Percentiles rank a stretch among this genome's conserved stretches.
phyloP scores from a whole-genome alignment of 2,797 vertebrate species.

The Buceros bicornis region DNA sequence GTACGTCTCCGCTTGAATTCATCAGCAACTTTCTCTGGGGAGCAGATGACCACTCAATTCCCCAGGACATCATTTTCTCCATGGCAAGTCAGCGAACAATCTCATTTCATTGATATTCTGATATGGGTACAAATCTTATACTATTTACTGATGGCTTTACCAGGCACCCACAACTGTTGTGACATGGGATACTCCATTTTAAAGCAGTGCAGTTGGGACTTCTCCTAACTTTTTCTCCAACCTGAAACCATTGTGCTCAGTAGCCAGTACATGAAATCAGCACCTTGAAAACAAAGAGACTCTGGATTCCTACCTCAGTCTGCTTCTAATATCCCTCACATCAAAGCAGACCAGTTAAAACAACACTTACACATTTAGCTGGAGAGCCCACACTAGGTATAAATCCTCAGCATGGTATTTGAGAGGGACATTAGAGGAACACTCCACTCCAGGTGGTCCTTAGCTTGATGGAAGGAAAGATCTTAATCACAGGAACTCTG shows the following conservation, averaged over 20 bases:
- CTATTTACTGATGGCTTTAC: not conserved
- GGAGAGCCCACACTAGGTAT: not conserved
- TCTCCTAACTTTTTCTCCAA: not conserved
- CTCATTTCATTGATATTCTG: not conserved
- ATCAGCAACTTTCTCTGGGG: not conserved
- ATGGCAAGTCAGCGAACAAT: not conserved
- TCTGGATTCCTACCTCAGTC: not conserved
- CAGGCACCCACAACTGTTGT: not conserved
- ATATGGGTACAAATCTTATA: not conserved
- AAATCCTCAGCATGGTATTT: not conserved
- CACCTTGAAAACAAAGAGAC: not conserved
- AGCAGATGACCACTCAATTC: not conserved
- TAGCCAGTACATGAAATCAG: not conserved
- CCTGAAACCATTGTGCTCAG: not conserved
- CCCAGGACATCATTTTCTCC: not conserved
- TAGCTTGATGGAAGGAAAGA: not conserved
- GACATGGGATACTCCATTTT: not conserved
- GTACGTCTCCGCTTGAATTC: not conserved
- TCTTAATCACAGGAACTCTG: not conserved
- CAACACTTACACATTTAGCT: not conserved
- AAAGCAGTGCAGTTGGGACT: not conserved
- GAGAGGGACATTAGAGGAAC: not conserved
- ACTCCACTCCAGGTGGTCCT: not conserved
- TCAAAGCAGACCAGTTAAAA: not conserved
- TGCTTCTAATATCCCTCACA: not conserved